Evolutionary conservation across 2,888 invertebrate genomes (phyloP).

Genomic region (Eubasilissa splendida): DNA sequence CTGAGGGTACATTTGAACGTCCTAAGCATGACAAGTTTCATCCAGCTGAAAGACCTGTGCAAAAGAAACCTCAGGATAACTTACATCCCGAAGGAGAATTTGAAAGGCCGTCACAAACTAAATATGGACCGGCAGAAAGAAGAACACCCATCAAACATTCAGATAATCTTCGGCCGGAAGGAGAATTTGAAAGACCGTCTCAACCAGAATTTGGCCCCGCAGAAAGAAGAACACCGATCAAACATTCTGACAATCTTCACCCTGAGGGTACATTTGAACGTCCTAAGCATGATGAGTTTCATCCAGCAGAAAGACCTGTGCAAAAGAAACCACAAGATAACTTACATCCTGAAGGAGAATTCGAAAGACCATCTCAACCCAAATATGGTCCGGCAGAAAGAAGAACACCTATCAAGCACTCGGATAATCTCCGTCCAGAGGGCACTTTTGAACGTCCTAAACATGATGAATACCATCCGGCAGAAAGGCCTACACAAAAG

Average conservation of each 20-base stretch:
- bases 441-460: slow-evolving; percentile 69
- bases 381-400: slow-evolving; percentile 65
- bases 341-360: slow-evolving; percentile 73
- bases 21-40: slow-evolving; percentile 64
- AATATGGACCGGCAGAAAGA: slow-evolving; percentile 72
- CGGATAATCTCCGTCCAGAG: slow-evolving; percentile 70
- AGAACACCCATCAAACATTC: slow-evolving; percentile 74
- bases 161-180: slow-evolving; percentile 76
- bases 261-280: slow-evolving; percentile 74
- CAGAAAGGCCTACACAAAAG: slow-evolving; percentile 68
- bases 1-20: slow-evolving; percentile 72
- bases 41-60: slow-evolving; percentile 66
- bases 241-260: slow-evolving; percentile 68
- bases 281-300: slow-evolving; percentile 68
- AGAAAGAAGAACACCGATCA: slow-evolving; percentile 67
- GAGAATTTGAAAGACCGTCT: slow-evolving; percentile 67
- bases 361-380: slow-evolving; percentile 65
- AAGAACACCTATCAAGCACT: slow-evolving; percentile 64
- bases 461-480: slow-evolving; percentile 65
- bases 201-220: slow-evolving; percentile 64
- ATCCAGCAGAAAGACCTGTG: slow-evolving; percentile 69
- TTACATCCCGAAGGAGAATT: slow-evolving; percentile 73
- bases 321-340: slow-evolving; percentile 69
- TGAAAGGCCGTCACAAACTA: slow-evolving; percentile 72
- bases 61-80: slow-evolving; percentile 66